A percentile compares a stretch with the other conserved stretches of the same genome.
Evolutionary conservation across 2,888 invertebrate genomes (phyloP).

Genomic region (Ophion obscuratus): DNA sequence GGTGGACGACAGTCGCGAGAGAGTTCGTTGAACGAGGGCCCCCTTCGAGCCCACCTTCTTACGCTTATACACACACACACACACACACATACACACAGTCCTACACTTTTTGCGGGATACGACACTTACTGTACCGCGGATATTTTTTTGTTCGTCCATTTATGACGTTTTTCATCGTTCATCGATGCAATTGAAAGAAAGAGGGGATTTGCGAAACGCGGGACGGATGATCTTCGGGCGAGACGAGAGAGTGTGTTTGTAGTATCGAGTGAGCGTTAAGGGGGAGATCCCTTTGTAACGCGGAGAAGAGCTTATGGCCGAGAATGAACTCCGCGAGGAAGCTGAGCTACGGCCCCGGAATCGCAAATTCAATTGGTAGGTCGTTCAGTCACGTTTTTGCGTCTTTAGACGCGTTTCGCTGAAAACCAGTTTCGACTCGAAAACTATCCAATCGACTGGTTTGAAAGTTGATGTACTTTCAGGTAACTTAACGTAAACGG

Average conservation of each 20-base stretch:
- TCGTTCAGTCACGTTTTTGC: not conserved
- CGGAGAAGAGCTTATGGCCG: no score
- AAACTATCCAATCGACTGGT: no score
- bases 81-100: not conserved
- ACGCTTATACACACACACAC: not conserved
- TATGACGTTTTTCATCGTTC: not conserved
- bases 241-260: no score
- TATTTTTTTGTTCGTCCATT: slow-evolving; percentile 18
- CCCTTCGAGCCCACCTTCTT: slow-evolving; percentile 40
- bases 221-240: no score
- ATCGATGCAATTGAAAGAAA: not conserved
- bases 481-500: no score
- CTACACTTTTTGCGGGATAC: slow-evolving; percentile 45
- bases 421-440: not conserved
- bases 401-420: not conserved
- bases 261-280: no score
- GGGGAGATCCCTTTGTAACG: not conserved
- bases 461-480: no score
- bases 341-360: no score
- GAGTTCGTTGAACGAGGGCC: slow-evolving; percentile 70
- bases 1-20: slow-evolving; percentile 44
- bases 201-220: no score
- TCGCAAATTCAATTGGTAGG: not conserved
- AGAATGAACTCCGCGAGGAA: no score
- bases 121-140: slow-evolving; percentile 17